Evolutionary conservation across 2,797 vertebrate genomes (phyloP).

Genomic region (Notoglanidium macrostoma): DNA sequence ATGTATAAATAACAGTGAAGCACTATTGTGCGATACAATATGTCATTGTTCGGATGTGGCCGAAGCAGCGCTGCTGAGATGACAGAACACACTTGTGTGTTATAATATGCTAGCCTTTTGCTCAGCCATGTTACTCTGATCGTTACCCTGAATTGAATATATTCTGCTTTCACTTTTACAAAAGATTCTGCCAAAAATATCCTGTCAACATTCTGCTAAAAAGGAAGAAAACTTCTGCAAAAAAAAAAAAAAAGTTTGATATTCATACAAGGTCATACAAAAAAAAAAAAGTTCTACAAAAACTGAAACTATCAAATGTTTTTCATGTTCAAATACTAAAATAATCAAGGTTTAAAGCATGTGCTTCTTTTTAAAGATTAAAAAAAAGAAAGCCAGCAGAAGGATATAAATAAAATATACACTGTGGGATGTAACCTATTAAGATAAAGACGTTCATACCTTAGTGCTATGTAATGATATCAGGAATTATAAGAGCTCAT

Average conservation of each 20-base stretch:
- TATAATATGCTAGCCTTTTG: slow-evolving; percentile 50
- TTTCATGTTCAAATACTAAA: neutral
- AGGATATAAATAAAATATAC: neutral
- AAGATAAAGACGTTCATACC: neutral
- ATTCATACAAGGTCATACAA: neutral
- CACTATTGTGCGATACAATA: slow-evolving; percentile 73
- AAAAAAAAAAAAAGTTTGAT: neutral
- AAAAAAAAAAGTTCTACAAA: neutral
- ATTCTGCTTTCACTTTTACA: slow-evolving; percentile 31
- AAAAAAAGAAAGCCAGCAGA: neutral
- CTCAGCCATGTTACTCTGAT: slow-evolving; percentile 42
- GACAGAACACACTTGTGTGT: slow-evolving; percentile 62
- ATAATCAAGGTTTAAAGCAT: neutral
- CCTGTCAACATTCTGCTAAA: neutral
- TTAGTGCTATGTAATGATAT: neutral
- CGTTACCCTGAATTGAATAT: slow-evolving; percentile 24
- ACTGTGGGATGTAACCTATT: neutral
- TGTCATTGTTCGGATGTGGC: slow-evolving; percentile 60
- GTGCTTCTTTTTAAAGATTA: neutral
- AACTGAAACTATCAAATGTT: neutral
- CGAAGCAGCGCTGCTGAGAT: slow-evolving; percentile 54
- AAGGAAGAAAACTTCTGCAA: neutral
- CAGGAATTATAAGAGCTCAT: neutral
- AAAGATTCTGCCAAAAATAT: neutral
- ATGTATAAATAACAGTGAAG: slow-evolving; percentile 70